A percentile compares a stretch with the other conserved stretches of the same genome.
Evolutionary conservation across 2,797 vertebrate genomes (phyloP).

Genomic region (Typhlichthys subterraneus): DNA sequence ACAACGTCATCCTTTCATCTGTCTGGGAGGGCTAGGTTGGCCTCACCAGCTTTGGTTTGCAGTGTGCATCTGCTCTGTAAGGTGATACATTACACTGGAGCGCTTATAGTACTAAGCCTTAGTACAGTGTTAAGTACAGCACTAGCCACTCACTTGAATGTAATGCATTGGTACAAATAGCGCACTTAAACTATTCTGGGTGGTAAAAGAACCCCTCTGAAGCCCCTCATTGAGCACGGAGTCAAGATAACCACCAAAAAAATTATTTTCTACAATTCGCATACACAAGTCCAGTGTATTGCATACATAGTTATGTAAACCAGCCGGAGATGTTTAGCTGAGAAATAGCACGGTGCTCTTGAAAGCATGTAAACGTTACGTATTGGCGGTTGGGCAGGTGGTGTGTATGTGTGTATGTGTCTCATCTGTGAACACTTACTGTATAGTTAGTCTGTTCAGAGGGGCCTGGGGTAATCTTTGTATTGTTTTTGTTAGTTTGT

Average conservation of each 20-base stretch:
- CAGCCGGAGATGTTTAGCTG: constrained; percentile 51
- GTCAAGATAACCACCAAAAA: constrained; percentile 7
- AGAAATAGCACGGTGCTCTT: constrained; percentile 47
- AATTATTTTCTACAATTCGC: constrained; percentile 24
- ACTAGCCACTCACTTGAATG: too few species aligned
- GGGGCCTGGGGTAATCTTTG: constrained; percentile 27
- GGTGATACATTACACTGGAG: too few species aligned
- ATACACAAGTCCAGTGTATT: constrained; percentile 33
- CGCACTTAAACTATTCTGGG: background rate
- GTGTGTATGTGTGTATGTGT: constrained; percentile 26
- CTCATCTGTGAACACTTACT: constrained; percentile 38
- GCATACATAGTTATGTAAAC: constrained; percentile 49
- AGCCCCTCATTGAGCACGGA: background rate
- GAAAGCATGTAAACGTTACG: constrained; percentile 46
- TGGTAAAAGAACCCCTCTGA: constrained; percentile 18
- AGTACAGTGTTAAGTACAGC: too few species aligned
- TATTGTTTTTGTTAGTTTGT: background rate
- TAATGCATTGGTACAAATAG: background rate
- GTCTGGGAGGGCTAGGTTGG: constrained; percentile 19
- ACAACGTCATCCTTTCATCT: constrained; percentile 25
- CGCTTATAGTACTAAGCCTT: too few species aligned
- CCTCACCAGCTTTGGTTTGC: constrained; percentile 10
- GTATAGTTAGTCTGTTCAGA: constrained; percentile 6
- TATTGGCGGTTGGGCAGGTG: constrained; percentile 59
- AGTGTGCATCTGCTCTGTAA: too few species aligned